Evolutionary conservation across 2,113 vertebrate genomes (phyloP).

Genomic region (Sapajus apella): DNA sequence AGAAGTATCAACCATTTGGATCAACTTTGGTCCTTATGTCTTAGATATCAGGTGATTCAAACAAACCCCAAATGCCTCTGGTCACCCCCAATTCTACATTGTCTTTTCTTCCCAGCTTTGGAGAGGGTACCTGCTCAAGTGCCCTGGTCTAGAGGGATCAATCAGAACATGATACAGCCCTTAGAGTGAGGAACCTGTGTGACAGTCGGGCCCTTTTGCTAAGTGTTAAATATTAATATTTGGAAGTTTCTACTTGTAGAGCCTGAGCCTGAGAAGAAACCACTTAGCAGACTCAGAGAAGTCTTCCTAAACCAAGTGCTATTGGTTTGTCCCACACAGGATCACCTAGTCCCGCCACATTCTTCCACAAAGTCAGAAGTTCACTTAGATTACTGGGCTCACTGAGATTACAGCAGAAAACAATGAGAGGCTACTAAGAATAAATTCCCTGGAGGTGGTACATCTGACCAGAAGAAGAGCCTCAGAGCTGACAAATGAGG

Average conservation of each 20-base stretch:
- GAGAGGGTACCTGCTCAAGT: not conserved
- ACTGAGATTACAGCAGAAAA: not conserved
- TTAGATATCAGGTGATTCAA: not conserved
- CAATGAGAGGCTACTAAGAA: not conserved
- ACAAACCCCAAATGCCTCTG: not conserved
- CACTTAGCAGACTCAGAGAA: not conserved
- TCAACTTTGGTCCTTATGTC: not conserved
- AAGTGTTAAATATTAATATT: not conserved
- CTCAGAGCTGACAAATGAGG: not conserved
- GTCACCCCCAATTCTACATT: too few relatives aligned
- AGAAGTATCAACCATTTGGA: not conserved
- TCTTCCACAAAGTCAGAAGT: conserved; percentile 41
- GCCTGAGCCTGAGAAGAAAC: not conserved
- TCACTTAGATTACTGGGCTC: not conserved
- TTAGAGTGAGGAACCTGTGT: not conserved
- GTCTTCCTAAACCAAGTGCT: not conserved
- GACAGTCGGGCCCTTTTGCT: not conserved
- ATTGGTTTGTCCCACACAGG: not conserved
- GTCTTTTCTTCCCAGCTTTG: not conserved
- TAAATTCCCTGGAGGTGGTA: not conserved
- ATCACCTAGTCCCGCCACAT: not conserved
- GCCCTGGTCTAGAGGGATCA: too few relatives aligned
- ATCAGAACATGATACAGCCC: not conserved
- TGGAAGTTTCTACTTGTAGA: not conserved
- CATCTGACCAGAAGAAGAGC: not conserved